Evolutionary conservation across 2,113 vertebrate genomes (phyloP).

Genomic region (Rhinogobius similis): DNA sequence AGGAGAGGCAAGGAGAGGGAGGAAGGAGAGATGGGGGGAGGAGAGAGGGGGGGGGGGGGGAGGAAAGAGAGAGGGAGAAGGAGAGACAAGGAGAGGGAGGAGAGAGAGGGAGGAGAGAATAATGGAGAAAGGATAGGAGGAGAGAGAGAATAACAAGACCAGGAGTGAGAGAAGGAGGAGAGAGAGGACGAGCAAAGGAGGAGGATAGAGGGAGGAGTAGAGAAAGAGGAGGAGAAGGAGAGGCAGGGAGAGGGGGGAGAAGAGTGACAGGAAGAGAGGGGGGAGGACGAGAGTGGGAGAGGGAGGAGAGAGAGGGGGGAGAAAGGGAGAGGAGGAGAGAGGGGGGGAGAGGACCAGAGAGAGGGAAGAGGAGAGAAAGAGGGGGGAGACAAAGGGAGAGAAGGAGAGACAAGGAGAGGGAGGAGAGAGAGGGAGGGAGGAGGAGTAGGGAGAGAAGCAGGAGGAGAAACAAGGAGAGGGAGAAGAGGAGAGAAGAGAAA

Average conservation of each 20-base stretch:
- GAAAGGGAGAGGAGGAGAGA: neutral
- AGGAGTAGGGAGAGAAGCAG: too few species aligned
- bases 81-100: neutral
- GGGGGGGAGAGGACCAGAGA: neutral
- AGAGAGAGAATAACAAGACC: too few species aligned
- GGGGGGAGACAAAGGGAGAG: too few species aligned
- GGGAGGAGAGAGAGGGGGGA: too few species aligned
- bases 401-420: too few species aligned
- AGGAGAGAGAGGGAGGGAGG: too few species aligned
- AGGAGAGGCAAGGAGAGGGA: neutral
- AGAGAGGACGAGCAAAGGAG: neutral
- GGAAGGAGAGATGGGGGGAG: neutral
- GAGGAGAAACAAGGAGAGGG: too few species aligned
- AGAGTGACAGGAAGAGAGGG: neutral
- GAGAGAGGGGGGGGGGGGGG: neutral
- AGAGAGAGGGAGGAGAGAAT: neutral
- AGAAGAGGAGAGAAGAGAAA: too few species aligned
- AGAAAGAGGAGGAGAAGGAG: neutral
- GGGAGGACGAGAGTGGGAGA: neutral
- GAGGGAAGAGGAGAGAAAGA: too few species aligned
- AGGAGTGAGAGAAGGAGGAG: constrained; percentile 24
- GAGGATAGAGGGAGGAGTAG: neutral
- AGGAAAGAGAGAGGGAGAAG: neutral
- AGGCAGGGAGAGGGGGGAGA: too few species aligned
- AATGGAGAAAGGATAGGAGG: neutral